Evolutionary conservation across 64 coral and sea anemone species (phyloP), one percentile per base, ranked within the genome.

Genomic region (Acropora yongei): DNA sequence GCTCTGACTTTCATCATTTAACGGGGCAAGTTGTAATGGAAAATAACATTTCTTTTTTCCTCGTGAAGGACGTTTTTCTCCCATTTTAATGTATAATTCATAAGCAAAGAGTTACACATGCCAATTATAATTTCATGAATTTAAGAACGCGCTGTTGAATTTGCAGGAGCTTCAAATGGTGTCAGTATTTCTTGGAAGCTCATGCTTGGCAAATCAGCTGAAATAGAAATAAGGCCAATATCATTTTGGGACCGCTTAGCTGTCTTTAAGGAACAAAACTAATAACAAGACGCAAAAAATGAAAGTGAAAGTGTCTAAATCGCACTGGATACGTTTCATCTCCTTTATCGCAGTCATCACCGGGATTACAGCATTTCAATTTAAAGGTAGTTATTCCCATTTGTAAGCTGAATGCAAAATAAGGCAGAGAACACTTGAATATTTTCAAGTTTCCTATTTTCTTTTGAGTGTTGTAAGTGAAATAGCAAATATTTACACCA

Each of bases 41-140:
- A 7, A 74, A 46, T 9, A 44, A 45, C 10, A 13, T 41, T 76
- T 41, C 39, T 13, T 57, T 5, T 80, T 60, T 57, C 8, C 42
- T 14, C 61, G 55, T 40, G 20, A 16, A 43, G 20, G 43, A 17
- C n/a, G 41, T 57, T 61, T 1, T 57, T 14, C 77, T 45, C 58
- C 58, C 16, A 47, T 67, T 68, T 8, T 83, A 3, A 83, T 83
- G 47, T 83, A 83, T 83, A 83, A 83, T 83, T 83, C 57, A 83
- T 67, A 68, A 68, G 14, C 4, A 18, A 16, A 45, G 44, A 83
- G 46, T 83, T 83, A 63, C 41, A 83, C 9, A 42, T 50, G 80
- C 18, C 40, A 83, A 83, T 83, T 83, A 41, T 12, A 83, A 47
- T 83, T 83, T 47, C 57, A 45, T 4, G 42, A 66, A 30, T 13